Evolutionary conservation across 2,113 vertebrate species (phyloP), one percentile per base, ranked within the genome.

Genomic region (Atherinomorus stipes): DNA sequence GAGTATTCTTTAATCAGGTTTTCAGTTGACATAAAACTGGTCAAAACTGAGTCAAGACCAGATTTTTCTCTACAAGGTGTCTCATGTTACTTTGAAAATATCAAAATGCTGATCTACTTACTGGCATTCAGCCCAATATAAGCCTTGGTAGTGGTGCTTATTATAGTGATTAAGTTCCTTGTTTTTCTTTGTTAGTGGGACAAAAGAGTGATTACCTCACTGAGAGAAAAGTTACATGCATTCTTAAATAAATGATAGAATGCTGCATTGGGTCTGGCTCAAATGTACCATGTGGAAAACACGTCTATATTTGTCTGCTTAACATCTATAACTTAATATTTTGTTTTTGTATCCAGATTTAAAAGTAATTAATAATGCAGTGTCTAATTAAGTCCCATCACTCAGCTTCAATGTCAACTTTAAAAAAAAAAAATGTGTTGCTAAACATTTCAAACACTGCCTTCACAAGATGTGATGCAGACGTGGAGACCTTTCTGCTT

Each of bases 211-310:
- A 81, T 57, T 56, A 57, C 21, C 26, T 22, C 51, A 69, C 45
- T 80, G 50, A 80, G 57, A 67, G 76, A 76, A 38, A 67, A 28
- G 47, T 44, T 61, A 31, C 78, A 78, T 60, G 71, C 18, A 52
- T 50, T 10, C 28, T 61, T 37, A 34, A 86, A 60, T 64, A 16
- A 53, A 76, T 70, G 56, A 52, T 45, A 56, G 44, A 65, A 25
- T 13, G 52, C 66, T 68, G 63, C 19, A 1, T 42, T 59, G 26
- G 6, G 57, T 81, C 25, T 71, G n/a, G 47, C 57, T 22, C 83
- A 15, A 54, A 18, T 4, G 34, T 62, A 67, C 2, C 21, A 50
- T 44, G 26, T n/a, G 38, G 54, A 53, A 58, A 76, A 61, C 25
- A 22, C 1, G 18, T 26, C 7, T n/a, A n/a, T 38, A 28, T 70